Evolutionary conservation across 1,140 invertebrate genomes (phyloP), one percentile per base, ranked within the genome.

Genomic region (Sycobia sp.): DNA sequence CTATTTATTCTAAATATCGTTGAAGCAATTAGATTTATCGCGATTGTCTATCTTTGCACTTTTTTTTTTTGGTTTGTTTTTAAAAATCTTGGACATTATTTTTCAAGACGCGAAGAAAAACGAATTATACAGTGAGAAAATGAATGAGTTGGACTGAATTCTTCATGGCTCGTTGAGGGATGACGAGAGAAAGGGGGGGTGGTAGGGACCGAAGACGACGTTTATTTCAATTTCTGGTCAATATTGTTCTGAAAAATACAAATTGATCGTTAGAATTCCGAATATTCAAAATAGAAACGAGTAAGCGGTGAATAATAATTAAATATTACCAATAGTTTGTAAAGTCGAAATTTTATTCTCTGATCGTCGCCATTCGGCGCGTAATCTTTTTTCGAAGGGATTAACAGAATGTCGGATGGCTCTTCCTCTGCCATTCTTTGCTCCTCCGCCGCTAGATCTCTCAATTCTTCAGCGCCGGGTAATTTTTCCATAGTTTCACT

Each of bases 251-350:
- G 41, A 9, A 62, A 54, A 29, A 43, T 22, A n/a, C n/a, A n/a
- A 53, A 44, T 47, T 47, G 39, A 43, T 16, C 16, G 22, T 5
- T 25, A 16, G 38, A 47, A 3, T 16, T 47, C 0, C 20, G 38
- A 47, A 23, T 22, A 16, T 22, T 23, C 23, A 47, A 25, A 47
- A 5, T 27, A 27, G 27, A 13, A 27, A 7, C 13, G 4, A 22
- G 3, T 22, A n/a, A n/a, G n/a, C n/a, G n/a, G n/a, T n/a, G n/a
- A n/a, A 11, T 32, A 32, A 22, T 1, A 46, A 46, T 46, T 8
- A 18, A 49, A 36, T 22, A 7, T 61, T 54, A 57, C 61, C 23
- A 56, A n/a, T 50, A 63, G 41, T 57, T 43, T 63, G 38, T 57
- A 63, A 14, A 63, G 29, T 16, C 36, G 38, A 25, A 50, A 18